Conservation (phyloP, 2,797 vertebrate species). For the Epinephelus malabaricus region DNA sequence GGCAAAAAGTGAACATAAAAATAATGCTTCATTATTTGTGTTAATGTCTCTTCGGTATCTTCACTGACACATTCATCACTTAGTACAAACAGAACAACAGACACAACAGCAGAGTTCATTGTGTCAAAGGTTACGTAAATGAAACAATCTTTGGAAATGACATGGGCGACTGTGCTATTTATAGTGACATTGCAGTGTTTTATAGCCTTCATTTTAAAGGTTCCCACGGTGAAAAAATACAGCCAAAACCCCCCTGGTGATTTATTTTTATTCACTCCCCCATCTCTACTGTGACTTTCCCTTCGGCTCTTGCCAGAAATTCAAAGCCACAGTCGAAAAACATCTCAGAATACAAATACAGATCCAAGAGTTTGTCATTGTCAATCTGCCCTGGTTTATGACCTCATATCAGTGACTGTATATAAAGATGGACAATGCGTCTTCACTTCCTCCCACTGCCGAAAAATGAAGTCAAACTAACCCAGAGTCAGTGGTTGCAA, state of each 20-base stretch:
- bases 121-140: constrained; percentile 1
- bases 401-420: neutral
- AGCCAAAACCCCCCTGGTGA: neutral
- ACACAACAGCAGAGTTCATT: constrained; percentile 31
- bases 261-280: constrained; percentile 37
- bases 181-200: neutral
- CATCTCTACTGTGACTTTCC: constrained; percentile 1
- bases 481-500: too few relatives aligned
- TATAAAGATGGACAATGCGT: too few relatives aligned
- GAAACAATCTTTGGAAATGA: neutral
- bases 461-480: too few relatives aligned
- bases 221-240: constrained; percentile 10
- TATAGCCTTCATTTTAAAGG: neutral
- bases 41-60: constrained; percentile 10
- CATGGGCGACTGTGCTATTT: neutral
- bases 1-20: constrained; percentile 61
- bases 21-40: constrained; percentile 29
- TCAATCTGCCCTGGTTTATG: constrained; percentile 9
- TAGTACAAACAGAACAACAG: constrained; percentile 24
- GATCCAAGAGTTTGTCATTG: constrained; percentile 24
- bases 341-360: constrained; percentile 13
- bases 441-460: too few relatives aligned
- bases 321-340: constrained; percentile 36
- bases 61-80: constrained; percentile 11
- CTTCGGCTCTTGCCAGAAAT: constrained; percentile 23